Conservation (phyloP, 2,797 vertebrate genomes). For the Chelidonichthys spinosus region DNA sequence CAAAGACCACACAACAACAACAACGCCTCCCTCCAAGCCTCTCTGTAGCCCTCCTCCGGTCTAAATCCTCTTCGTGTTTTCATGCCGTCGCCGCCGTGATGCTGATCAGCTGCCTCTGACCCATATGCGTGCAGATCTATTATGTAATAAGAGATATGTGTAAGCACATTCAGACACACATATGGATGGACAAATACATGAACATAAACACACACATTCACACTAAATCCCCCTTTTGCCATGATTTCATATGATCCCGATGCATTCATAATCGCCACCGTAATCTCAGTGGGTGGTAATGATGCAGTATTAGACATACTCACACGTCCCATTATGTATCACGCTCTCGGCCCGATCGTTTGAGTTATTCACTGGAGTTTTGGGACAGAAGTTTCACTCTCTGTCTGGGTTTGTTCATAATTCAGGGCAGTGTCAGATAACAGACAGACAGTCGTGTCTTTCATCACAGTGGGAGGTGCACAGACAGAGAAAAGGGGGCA, state of each 20-base stretch:
- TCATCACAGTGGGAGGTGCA: constrained; percentile 25
- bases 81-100: constrained; percentile 48
- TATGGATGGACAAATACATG: constrained; percentile 50
- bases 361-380: neutral
- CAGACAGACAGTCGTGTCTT: constrained; percentile 20
- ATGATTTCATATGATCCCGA: constrained; percentile 45
- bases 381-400: constrained; percentile 1
- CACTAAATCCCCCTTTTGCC: constrained; percentile 52
- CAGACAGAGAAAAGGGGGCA: constrained; percentile 25
- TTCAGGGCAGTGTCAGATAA: constrained; percentile 42
- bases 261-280: constrained; percentile 14
- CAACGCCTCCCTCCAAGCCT: constrained; percentile 6
- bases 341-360: neutral
- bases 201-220: constrained; percentile 32
- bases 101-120: constrained; percentile 64
- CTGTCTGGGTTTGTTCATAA: constrained; percentile 24
- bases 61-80: constrained; percentile 60
- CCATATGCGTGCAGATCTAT: constrained; percentile 59
- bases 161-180: constrained; percentile 35
- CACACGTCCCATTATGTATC: neutral
- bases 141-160: constrained; percentile 61
- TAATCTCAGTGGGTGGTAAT: constrained; percentile 33
- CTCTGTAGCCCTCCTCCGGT: constrained; percentile 2
- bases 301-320: constrained; percentile 26
- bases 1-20: constrained; percentile 1